Evolutionary conservation across 2,797 vertebrate species (phyloP).

Genomic region (Phrynocephalus guinanensis): DNA sequence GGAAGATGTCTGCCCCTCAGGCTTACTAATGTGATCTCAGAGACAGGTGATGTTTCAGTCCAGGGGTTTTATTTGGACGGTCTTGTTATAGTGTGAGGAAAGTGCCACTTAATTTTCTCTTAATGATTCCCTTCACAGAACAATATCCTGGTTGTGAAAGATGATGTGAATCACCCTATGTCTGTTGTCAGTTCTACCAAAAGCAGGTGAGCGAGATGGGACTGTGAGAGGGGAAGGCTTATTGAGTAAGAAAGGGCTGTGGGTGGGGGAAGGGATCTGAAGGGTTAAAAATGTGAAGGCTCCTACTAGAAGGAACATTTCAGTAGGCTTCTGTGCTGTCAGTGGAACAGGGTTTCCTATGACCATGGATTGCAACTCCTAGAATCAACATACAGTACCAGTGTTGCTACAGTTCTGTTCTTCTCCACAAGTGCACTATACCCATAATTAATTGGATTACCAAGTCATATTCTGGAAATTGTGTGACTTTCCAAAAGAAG

Average conservation of each 20-base stretch:
- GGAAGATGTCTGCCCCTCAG: not conserved
- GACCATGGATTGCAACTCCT: not conserved
- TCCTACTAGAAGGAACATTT: not conserved
- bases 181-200: constrained; percentile 97
- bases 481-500: not conserved
- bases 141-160: constrained; percentile 93
- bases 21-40: not conserved
- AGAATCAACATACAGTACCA: not conserved
- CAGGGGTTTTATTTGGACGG: not conserved
- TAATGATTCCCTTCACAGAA: constrained; percentile 79
- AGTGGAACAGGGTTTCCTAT: not conserved
- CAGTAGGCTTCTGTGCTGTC: no score
- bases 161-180: constrained; percentile 92
- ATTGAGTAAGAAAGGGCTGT: no score
- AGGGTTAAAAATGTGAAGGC: not conserved
- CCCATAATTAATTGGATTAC: no score
- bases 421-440: no score
- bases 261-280: not conserved
- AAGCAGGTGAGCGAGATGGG: constrained; percentile 87
- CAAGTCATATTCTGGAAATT: no score
- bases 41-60: not conserved
- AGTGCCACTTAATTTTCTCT: not conserved
- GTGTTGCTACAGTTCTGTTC: not conserved
- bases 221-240: not conserved
- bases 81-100: not conserved